A percentile compares a stretch with the other conserved stretches of the same genome.
These are phyloP conservation scores for Drosophila diplacantha DNA, from an alignment of 2,888 invertebrate species.

Conservation along the genomic window DNA sequence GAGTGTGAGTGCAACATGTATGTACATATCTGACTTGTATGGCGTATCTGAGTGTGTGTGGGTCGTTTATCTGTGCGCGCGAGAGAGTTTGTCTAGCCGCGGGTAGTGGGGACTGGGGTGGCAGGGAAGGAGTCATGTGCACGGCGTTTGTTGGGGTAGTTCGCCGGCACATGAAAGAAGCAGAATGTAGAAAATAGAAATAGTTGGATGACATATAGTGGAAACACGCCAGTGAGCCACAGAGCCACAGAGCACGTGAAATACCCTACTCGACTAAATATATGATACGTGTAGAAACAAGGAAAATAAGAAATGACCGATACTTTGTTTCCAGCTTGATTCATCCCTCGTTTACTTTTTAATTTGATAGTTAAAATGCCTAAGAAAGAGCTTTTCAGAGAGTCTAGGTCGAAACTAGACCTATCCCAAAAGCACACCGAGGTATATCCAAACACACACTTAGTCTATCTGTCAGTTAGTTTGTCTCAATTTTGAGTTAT, in stretches of 20 bases:
- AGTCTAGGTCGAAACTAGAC: background rate
- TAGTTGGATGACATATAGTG: constrained; percentile 11
- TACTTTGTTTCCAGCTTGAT: background rate
- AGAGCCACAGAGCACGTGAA: background rate
- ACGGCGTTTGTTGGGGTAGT: constrained; percentile 70
- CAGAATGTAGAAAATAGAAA: constrained; percentile 19
- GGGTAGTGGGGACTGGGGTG: constrained; percentile 11
- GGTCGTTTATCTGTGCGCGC: constrained; percentile 7
- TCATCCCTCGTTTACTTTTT: background rate
- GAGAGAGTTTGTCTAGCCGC: constrained; percentile 28
- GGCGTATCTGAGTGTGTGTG: constrained; percentile 9
- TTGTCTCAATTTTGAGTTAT: no score
- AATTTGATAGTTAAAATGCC: no score
- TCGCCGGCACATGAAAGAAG: constrained; percentile 46
- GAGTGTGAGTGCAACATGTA: constrained; percentile 65
- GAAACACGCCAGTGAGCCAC: background rate
- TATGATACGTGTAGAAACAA: background rate
- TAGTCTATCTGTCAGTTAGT: no score
- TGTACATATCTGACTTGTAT: constrained; percentile 9
- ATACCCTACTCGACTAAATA: background rate
- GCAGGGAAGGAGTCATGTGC: constrained; percentile 46
- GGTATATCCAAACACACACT: background rate
- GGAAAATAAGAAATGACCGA: background rate
- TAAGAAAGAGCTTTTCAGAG: background rate
- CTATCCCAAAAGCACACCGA: background rate